A percentile compares a stretch with the other conserved stretches of the same genome.
Conservation (phyloP, 2,888 invertebrate genomes). For the Steinernema hermaphroditum region DNA sequence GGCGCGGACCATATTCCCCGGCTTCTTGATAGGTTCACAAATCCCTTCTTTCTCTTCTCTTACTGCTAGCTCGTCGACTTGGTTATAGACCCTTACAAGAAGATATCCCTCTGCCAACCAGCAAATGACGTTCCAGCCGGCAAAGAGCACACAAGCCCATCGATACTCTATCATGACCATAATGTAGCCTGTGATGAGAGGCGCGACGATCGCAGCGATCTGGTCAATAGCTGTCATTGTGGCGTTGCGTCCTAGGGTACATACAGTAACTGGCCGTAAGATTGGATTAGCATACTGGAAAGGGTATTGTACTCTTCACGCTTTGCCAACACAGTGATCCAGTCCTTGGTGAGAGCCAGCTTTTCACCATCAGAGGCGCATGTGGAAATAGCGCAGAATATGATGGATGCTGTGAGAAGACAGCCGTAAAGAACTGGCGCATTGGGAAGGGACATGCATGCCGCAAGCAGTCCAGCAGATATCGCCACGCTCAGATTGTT, state of each 20-base stretch:
- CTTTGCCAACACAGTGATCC: constrained; percentile 57
- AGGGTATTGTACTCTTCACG: constrained; percentile 37
- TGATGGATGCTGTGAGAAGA: constrained; percentile 36
- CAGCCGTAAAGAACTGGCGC: constrained; percentile 38
- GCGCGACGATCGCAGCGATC: constrained; percentile 46
- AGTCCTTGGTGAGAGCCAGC: constrained; percentile 60
- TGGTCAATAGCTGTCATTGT: constrained; percentile 53
- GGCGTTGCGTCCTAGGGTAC: constrained; percentile 52
- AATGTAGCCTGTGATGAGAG: constrained; percentile 47
- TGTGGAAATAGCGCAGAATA: constrained; percentile 41
- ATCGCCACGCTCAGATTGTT: constrained; percentile 53
- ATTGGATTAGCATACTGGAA: constrained; percentile 22
- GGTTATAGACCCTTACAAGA: constrained; percentile 45
- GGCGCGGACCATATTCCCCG: constrained; percentile 17
- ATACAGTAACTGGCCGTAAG: too few species aligned
- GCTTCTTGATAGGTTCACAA: not conserved
- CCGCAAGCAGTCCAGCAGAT: constrained; percentile 44
- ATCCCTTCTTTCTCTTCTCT: not conserved
- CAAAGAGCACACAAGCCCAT: constrained; percentile 40
- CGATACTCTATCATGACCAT: constrained; percentile 37
- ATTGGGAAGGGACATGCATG: constrained; percentile 32
- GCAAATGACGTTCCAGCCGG: constrained; percentile 51
- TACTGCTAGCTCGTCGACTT: constrained; percentile 34
- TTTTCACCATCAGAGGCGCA: constrained; percentile 58
- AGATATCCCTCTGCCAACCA: constrained; percentile 53